A percentile compares a stretch with the other conserved stretches of the same genome.
Evolutionary conservation across 2,797 vertebrate species (phyloP).

Genomic region (Sebastes elongatus): DNA sequence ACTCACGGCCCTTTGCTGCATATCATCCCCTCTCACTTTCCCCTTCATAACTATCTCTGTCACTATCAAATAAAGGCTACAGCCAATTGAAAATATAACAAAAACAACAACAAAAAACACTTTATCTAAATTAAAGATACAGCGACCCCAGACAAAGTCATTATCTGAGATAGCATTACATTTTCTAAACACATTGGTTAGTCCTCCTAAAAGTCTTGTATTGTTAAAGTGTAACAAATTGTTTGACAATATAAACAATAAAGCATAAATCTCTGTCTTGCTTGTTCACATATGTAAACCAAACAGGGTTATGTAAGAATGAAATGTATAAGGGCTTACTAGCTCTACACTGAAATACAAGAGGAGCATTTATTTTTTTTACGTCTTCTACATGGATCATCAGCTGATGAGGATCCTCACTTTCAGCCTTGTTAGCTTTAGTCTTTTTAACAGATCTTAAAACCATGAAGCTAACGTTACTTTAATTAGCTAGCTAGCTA

Average conservation of each 20-base stretch:
- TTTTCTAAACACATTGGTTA: neutral
- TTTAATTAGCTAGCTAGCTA: neutral
- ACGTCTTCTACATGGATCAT: neutral
- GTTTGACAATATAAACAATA: neutral
- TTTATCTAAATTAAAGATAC: neutral
- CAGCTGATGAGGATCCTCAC: neutral
- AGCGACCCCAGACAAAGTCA: neutral
- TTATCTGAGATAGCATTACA: neutral
- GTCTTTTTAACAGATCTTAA: neutral
- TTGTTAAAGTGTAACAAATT: neutral
- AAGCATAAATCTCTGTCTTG: neutral
- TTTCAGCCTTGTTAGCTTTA: neutral
- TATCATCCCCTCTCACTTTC: no score
- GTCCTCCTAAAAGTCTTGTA: neutral
- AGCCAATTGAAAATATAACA: no score
- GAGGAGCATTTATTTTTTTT: neutral
- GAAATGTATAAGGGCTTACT: neutral
- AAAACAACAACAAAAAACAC: no score
- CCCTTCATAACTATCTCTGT: no score
- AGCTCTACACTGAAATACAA: neutral
- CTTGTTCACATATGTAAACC: neutral
- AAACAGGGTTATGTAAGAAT: neutral
- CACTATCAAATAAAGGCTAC: no score
- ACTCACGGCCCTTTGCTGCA: no score
- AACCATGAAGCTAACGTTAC: neutral